Evolutionary conservation across 1,140 invertebrate genomes (phyloP), one percentile per base, ranked within the genome.

Genomic region (Anthonomus grandis): DNA sequence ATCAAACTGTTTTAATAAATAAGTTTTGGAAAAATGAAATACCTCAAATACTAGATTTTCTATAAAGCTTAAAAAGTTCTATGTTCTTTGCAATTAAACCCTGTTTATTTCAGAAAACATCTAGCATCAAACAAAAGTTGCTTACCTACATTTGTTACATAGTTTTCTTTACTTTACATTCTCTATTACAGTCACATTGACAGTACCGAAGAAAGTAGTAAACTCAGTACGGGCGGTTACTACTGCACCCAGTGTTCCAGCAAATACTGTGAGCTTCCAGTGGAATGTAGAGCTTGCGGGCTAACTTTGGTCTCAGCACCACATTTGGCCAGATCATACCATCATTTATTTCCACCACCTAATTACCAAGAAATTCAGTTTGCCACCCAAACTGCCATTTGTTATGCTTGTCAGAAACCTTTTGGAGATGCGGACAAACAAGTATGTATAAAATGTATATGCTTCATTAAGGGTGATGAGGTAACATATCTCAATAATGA

Each of bases 191-290:
- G 91, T 70, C 92, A 95, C 72, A 78, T 92, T 25, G 91, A 93
- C 61, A 89, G 84, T 64, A 73, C 78, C 27, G 81, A 86, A 51
- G 82, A 83, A 49, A 78, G 77, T 3, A 80, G 81, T 48, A 84
- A 83, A 71, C 74, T 84, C 53, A 85, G 75, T 66, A 81, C 83
- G 25, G 84, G 81, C 12, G 95, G 95, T 2, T 97, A 96, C 71
- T 87, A 95, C 66, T 99, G 95, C 74, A 95, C 94, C 18, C 94
- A 97, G 70, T 99, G 97, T 77, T 84, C 86, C 57, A 93, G 91
- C 73, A 97, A 97, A 78, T 97, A 98, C 75, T 99, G 96, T 77
- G 94, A 98, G 73, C 80, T 98, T 59, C 97, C 97, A 0, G 91
- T 95, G 1, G 96, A 98, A 77, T 99, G 97, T 73, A 84, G 88